phyloP scores from a whole-genome alignment of 1,140 invertebrate species.

The Aplysia californica region DNA sequence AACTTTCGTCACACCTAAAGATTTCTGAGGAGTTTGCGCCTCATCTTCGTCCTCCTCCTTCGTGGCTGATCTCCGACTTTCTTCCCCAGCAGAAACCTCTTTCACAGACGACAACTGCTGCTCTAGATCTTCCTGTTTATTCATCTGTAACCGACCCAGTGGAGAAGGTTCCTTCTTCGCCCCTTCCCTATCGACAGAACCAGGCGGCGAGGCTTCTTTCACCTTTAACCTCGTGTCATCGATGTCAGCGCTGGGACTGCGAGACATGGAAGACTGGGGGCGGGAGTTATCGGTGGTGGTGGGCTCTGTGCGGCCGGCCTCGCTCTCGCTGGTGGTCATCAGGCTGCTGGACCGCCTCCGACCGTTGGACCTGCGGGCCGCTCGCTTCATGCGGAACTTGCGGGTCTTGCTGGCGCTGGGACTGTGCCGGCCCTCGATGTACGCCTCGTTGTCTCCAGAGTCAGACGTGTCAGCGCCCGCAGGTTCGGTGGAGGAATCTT shows the following conservation, averaged over 20 bases:
- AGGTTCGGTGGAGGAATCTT: neutral
- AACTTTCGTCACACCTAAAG: no score
- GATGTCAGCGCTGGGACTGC: constrained; percentile 1
- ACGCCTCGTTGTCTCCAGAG: constrained; percentile 18
- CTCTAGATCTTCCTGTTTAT: neutral
- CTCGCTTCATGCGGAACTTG: neutral
- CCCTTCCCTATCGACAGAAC: neutral
- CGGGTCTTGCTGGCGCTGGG: neutral
- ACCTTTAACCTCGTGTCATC: no score
- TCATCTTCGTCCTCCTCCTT: neutral
- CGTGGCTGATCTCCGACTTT: no score
- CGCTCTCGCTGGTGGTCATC: constrained; percentile 9
- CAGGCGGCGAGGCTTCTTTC: neutral
- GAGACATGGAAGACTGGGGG: constrained; percentile 9
- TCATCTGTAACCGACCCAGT: neutral
- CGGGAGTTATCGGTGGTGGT: constrained; percentile 11
- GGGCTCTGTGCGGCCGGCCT: constrained; percentile 13
- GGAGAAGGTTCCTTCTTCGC: neutral
- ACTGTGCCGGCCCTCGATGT: constrained; percentile 7
- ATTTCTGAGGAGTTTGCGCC: neutral
- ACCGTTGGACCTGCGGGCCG: neutral
- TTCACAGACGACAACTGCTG: neutral
- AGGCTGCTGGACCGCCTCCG: neutral
- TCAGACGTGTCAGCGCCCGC: neutral
- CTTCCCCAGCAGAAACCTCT: neutral